Evolutionary conservation across 92 coral and sea anemone species (phyloP), one percentile per base, ranked within the genome.

Genomic region (Palythoa caribaeorum): DNA sequence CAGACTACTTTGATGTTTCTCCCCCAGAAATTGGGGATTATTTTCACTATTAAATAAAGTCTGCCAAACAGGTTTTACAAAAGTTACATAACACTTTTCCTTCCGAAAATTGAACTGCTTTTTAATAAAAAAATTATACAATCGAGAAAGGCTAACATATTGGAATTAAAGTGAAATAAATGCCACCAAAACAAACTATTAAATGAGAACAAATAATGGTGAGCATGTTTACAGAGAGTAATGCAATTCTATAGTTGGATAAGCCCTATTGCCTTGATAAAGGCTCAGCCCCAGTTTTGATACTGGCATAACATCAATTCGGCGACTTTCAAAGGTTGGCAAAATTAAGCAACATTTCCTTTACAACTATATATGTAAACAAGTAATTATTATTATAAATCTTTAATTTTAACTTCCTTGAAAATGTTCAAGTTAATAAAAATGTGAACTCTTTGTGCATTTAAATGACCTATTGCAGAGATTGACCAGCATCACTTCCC

Each of bases 1-100:
- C 84, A 36, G 39, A 78, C 57, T 78, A 40, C 59, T 50, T 78
- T 78, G 83, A 78, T 48, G 59, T 78, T 8, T 48, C 39, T 60
- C 69, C 83, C 53, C 83, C 83, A 9, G 62, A 38, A 37, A 78
- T 78, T 78, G 71, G 36, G 62, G 83, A 78, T 13, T 78, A 38
- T 62, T 62, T 62, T 62, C 15, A 10, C 17, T 10, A 62, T 16
- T 12, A 16, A 62, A 62, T 28, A 28, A 10, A 5, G 38, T 5
- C 2, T 54, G 16, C 16, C 16, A 54, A 54, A 15, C 13, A 54
- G 16, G 16, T 54, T 54, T 54, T 54, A 54, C 62, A 54, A 54
- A 54, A 54, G 62, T 15, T 54, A 54, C 13, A 54, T 54, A 54
- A 15, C 62, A 44, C 48, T 44, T 44, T 44, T 44, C 48, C 48